A percentile compares a stretch with the other conserved stretches of the same genome.
Conservation (phyloP, 2,113 vertebrate genomes). For the Melanerpes formicivorus region DNA sequence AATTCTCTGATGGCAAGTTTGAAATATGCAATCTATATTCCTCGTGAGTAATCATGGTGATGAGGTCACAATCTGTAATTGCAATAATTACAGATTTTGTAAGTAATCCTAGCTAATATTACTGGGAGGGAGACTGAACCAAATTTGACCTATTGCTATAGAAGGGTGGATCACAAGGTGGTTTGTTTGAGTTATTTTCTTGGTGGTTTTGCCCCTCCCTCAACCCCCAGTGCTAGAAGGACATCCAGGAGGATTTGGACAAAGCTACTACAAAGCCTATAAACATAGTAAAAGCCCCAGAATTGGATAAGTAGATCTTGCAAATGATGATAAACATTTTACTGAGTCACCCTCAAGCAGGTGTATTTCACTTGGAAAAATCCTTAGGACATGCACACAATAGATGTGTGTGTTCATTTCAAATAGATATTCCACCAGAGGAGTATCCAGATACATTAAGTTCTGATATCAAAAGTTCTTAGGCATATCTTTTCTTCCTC, state of each 20-base stretch:
- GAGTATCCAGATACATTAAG: background rate
- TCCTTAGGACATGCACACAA: background rate
- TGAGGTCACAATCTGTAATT: background rate
- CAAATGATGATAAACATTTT: background rate
- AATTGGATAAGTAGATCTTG: background rate
- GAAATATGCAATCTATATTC: background rate
- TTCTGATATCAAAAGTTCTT: background rate
- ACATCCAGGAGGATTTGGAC: background rate
- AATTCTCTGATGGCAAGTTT: background rate
- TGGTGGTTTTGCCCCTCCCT: background rate
- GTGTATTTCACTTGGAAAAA: background rate
- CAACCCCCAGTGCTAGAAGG: fast-evolving
- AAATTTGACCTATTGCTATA: background rate
- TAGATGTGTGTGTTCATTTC: background rate
- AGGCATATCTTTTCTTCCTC: background rate
- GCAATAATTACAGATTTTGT: background rate
- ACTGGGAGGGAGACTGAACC: background rate
- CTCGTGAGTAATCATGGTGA: background rate
- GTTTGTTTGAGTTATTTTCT: background rate
- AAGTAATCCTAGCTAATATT: background rate
- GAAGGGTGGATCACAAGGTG: background rate
- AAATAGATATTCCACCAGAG: background rate
- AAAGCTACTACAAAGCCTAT: background rate
- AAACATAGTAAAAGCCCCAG: background rate
- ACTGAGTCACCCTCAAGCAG: background rate